Evolutionary conservation across 2,888 invertebrate species (phyloP).

Genomic region (Lasioglossum calceatum): DNA sequence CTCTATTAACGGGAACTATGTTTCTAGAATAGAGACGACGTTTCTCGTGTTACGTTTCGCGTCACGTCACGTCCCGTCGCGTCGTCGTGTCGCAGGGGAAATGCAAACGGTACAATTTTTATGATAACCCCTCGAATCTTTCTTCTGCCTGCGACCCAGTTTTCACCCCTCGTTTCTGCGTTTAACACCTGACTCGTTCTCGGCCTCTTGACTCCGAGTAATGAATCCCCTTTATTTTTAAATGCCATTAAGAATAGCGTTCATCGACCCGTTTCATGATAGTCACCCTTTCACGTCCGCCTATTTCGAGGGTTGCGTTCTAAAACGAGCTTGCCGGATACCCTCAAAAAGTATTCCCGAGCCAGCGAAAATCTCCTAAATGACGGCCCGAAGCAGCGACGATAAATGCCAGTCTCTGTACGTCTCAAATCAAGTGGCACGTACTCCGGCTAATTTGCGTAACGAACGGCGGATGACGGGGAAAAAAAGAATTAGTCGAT

Average conservation of each 20-base stretch:
- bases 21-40: conserved; percentile 1
- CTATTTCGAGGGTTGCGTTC: conserved; percentile 4
- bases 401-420: background rate
- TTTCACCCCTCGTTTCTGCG: conserved; percentile 52
- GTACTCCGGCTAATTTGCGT: background rate
- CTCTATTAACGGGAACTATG: background rate
- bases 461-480: no score
- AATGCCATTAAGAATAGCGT: conserved; percentile 58
- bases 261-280: conserved; percentile 44
- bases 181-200: conserved; percentile 66
- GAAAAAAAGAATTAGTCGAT: no score
- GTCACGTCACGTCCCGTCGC: background rate
- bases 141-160: conserved; percentile 59
- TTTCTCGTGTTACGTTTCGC: background rate
- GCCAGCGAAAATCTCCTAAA: background rate
- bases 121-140: conserved; percentile 58
- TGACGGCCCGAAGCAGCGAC: background rate
- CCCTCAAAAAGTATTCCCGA: background rate
- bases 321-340: background rate
- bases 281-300: conserved; percentile 29
- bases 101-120: conserved; percentile 48
- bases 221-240: conserved; percentile 61
- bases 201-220: conserved; percentile 51
- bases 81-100: conserved; percentile 5
- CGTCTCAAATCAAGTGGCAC: background rate